Evolutionary conservation across 2,797 vertebrate genomes (phyloP), one percentile per base, ranked within the genome.

Genomic region (Chaenodraco wilsoni): DNA sequence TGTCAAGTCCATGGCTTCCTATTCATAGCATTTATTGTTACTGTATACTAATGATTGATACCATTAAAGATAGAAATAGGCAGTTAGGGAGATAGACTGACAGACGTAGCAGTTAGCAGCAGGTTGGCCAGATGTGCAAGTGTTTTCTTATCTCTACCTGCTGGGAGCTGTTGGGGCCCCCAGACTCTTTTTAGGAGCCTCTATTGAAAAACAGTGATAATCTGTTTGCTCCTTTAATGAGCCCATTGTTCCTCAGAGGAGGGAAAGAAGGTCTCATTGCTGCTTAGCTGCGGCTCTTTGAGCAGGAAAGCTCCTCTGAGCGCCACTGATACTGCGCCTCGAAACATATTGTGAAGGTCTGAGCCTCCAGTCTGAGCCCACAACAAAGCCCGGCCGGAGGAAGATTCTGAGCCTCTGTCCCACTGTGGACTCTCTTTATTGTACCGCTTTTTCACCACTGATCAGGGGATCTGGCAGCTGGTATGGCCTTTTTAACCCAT

Each of bases 201-300:
- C 76, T 65, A 84, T 88, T 86, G 79, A 85, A 86, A 84, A 84
- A 72, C 87, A 57, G 67, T 69, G 71, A 71, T 93, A 94, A 94
- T 94, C 93, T 94, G 92, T 94, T 95, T 94, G 92, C 90, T 92
- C 86, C 85, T 90, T 86, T 94, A 95, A 95, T 94, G 91, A 94
- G 73, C 57, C 45, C 69, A 91, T 94, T 94, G 94, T 95, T 93
- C 91, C 85, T 83, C 64, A 51, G 85, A 89, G 80, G 64, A 83
- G 77, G 85, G 78, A 76, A 88, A 89, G 86, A 81, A 87, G 83
- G 89, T 89, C 87, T 94, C 88, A 88, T 65, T 71, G 78, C 71
- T 88, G 89, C 90, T 94, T 88, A 92, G 87, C 84, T 65, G 81
- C 48, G 27, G 86, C 83, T 86, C 87, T 91, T 91, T 88, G 82